Percentiles rank a stretch among this genome's conserved stretches.
phyloP scores from a whole-genome alignment of 2,888 invertebrate genomes.

The Melipona beecheii region DNA sequence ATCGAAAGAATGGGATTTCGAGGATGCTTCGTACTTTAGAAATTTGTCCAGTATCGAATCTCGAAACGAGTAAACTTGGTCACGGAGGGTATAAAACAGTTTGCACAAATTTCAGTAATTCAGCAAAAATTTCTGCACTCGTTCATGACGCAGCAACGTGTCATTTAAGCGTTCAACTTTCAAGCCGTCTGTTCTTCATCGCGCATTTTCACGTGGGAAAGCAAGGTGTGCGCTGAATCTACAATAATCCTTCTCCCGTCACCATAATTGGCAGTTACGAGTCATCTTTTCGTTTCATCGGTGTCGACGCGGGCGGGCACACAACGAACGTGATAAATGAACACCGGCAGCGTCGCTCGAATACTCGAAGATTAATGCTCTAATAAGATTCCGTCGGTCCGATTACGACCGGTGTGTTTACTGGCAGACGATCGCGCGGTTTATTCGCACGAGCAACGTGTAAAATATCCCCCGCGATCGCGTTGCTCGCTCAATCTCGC shows the following conservation, averaged over 20 bases:
- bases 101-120: no score
- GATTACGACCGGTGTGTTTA: slow-evolving; percentile 16
- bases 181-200: background rate
- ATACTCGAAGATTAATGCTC: slow-evolving; percentile 43
- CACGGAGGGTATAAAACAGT: no score
- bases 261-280: slow-evolving; percentile 37
- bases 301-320: slow-evolving; percentile 15
- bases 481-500: background rate
- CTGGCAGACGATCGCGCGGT: slow-evolving; percentile 8
- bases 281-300: slow-evolving; percentile 28
- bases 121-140: no score
- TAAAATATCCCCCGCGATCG: background rate
- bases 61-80: no score
- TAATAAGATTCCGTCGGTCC: slow-evolving; percentile 21
- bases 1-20: no score
- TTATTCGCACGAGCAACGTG: background rate
- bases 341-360: background rate
- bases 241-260: background rate
- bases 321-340: slow-evolving; percentile 41
- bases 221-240: background rate
- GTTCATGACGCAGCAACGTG: no score
- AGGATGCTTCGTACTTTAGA: no score
- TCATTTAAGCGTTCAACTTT: no score
- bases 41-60: no score
- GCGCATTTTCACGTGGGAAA: background rate